A percentile compares a stretch with the other conserved stretches of the same genome.
These are phyloP conservation scores for Centropus bengalensis DNA, from an alignment of 2,113 vertebrate species.

Conservation along the genomic window DNA sequence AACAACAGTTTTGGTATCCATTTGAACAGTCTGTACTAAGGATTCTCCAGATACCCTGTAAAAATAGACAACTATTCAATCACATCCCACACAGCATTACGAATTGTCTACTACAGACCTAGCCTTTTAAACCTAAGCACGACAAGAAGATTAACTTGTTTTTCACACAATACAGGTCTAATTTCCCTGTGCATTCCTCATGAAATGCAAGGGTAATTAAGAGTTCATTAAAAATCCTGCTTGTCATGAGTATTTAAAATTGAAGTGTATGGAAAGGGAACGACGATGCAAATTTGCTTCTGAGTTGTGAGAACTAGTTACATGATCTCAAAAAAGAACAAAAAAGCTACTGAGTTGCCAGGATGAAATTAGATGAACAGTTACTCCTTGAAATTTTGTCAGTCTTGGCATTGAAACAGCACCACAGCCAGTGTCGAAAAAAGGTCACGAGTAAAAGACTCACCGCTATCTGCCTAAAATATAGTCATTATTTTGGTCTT, in stretches of 20 bases:
- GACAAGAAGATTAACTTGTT: slow-evolving; percentile 21
- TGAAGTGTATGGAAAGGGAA: background rate
- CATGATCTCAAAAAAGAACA: background rate
- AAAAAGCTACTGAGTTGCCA: background rate
- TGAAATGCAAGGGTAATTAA: background rate
- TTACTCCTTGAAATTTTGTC: background rate
- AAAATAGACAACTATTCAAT: slow-evolving; percentile 27
- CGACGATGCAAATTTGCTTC: too few relatives aligned
- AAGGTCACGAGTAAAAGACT: background rate
- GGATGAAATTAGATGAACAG: background rate
- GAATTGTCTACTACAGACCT: slow-evolving; percentile 10
- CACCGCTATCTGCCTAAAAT: background rate
- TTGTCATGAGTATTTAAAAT: background rate
- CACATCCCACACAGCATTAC: slow-evolving; percentile 23
- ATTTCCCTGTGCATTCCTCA: background rate
- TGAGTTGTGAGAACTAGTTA: too few relatives aligned
- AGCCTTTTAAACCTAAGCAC: slow-evolving; percentile 4
- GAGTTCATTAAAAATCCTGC: background rate
- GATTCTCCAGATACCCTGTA: slow-evolving; percentile 25
- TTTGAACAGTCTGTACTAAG: slow-evolving; percentile 44
- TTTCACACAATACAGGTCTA: background rate
- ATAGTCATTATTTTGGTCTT: background rate
- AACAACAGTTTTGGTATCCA: background rate
- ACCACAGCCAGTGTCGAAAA: background rate
- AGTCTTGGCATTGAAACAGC: background rate